Conservation (phyloP, 2,888 invertebrate species). For the Siphlonurus alternatus region DNA sequence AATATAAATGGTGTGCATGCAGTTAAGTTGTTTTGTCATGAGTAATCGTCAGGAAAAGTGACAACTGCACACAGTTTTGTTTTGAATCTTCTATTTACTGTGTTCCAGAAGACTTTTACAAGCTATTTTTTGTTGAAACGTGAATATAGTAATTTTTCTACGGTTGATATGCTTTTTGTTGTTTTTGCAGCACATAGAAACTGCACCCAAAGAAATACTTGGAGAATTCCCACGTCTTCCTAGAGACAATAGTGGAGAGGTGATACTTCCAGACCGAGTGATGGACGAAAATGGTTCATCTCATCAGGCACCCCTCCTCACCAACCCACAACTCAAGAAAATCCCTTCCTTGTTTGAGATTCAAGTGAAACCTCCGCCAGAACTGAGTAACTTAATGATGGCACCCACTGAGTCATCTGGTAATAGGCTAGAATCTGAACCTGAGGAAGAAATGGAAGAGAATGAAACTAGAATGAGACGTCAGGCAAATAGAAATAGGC, state of each 20-base stretch:
- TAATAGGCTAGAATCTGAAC: too few species aligned
- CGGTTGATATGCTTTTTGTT: not conserved
- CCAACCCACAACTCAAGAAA: slow-evolving; percentile 12
- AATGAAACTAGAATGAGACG: not conserved
- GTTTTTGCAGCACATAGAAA: slow-evolving; percentile 56
- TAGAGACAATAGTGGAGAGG: slow-evolving; percentile 43
- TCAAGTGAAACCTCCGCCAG: slow-evolving; percentile 22
- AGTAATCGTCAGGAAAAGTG: too few species aligned
- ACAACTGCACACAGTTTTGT: too few species aligned
- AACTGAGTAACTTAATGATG: slow-evolving; percentile 14
- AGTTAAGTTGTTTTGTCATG: too few species aligned
- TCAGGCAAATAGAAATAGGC: not conserved
- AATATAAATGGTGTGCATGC: too few species aligned
- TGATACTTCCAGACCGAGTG: slow-evolving; percentile 29
- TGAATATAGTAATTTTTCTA: too few species aligned
- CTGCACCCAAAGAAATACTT: slow-evolving; percentile 77
- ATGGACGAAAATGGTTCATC: slow-evolving; percentile 10
- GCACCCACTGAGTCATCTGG: too few species aligned
- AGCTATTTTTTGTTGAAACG: too few species aligned
- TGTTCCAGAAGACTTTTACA: too few species aligned
- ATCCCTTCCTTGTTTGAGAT: slow-evolving; percentile 26
- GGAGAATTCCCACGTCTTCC: slow-evolving; percentile 77
- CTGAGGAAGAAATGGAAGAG: not conserved
- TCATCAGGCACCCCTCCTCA: slow-evolving; percentile 15
- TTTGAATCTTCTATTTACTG: too few species aligned